Evolutionary conservation across 2,888 invertebrate species (phyloP).

Genomic region (Chymomyza fuscimana): DNA sequence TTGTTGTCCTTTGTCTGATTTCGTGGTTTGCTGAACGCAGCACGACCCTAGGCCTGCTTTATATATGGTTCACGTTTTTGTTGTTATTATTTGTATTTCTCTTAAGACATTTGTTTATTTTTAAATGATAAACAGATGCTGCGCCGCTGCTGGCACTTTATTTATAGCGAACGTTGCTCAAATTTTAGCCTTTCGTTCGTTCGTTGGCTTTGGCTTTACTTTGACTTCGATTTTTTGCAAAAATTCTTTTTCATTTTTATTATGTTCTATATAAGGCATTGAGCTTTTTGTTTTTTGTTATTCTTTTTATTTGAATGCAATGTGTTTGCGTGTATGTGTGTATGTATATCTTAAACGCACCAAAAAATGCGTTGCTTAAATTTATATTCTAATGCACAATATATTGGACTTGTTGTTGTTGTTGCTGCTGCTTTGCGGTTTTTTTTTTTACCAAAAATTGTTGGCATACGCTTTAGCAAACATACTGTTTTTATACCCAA

Average conservation of each 20-base stretch:
- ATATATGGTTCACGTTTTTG: slow-evolving; percentile 4
- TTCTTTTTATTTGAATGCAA: slow-evolving; percentile 28
- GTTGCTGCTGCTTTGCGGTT: not conserved
- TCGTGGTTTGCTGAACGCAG: slow-evolving; percentile 1
- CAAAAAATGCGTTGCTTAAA: slow-evolving; percentile 52
- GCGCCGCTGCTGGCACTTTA: not conserved
- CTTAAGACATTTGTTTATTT: slow-evolving; percentile 22
- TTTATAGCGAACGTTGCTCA: not conserved
- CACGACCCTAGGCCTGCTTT: not conserved
- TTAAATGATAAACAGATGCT: slow-evolving; percentile 9
- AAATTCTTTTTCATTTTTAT: slow-evolving; percentile 31
- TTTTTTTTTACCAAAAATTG: not conserved
- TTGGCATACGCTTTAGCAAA: not conserved
- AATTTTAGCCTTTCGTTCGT: slow-evolving; percentile 1
- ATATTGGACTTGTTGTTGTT: slow-evolving; percentile 4
- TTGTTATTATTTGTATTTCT: slow-evolving; percentile 10
- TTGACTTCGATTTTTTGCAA: slow-evolving; percentile 50
- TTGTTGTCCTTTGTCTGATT: slow-evolving; percentile 16
- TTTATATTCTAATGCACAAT: slow-evolving; percentile 48
- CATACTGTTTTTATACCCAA: not conserved
- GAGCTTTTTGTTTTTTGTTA: slow-evolving; percentile 38
- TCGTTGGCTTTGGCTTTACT: slow-evolving; percentile 41
- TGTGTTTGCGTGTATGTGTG: slow-evolving; percentile 21
- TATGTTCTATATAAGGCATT: slow-evolving; percentile 22
- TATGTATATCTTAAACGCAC: slow-evolving; percentile 32